These are phyloP conservation scores for Drosophila paulistorum DNA, from an alignment of 1,140 invertebrate genomes.

Conservation along the genomic window DNA sequence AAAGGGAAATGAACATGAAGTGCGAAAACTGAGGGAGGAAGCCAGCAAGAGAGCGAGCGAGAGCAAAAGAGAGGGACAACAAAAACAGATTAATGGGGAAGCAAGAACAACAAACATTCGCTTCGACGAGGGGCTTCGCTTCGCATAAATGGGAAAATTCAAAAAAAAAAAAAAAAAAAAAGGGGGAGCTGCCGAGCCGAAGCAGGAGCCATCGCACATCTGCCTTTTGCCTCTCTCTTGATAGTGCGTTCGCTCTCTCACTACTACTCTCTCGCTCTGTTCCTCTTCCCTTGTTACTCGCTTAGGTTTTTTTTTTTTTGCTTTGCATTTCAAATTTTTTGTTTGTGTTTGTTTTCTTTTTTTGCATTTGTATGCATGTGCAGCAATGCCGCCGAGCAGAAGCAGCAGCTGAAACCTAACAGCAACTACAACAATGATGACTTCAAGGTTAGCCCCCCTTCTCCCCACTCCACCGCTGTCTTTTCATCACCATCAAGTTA, in stretches of 20 bases:
- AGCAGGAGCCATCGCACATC: constrained; percentile 47
- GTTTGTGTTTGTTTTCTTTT: constrained; percentile 41
- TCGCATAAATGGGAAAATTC: constrained; percentile 53
- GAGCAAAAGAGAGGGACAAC: background rate
- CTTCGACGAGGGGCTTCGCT: constrained; percentile 29
- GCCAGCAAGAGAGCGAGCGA: constrained; percentile 21
- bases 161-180: background rate
- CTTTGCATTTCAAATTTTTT: constrained; percentile 55
- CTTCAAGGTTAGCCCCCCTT: constrained; percentile 49
- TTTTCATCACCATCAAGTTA: background rate
- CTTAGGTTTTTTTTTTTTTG: constrained; percentile 26
- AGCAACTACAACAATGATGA: constrained; percentile 5
- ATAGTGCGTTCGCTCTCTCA: background rate
- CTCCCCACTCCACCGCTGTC: constrained; percentile 2
- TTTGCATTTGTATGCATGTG: constrained; percentile 37
- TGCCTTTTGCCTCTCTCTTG: constrained; percentile 42
- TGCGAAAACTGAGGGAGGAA: constrained; percentile 53
- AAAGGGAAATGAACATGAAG: constrained; percentile 79
- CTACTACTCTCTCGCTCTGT: background rate
- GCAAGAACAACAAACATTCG: constrained; percentile 23
- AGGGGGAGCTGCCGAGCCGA: constrained; percentile 27
- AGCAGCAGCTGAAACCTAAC: constrained; percentile 11
- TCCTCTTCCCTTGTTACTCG: background rate
- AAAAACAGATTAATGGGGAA: constrained; percentile 57
- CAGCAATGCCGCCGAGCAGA: constrained; percentile 4